phyloP scores from a whole-genome alignment of 2,888 invertebrate species.

The Noctua janthina region DNA sequence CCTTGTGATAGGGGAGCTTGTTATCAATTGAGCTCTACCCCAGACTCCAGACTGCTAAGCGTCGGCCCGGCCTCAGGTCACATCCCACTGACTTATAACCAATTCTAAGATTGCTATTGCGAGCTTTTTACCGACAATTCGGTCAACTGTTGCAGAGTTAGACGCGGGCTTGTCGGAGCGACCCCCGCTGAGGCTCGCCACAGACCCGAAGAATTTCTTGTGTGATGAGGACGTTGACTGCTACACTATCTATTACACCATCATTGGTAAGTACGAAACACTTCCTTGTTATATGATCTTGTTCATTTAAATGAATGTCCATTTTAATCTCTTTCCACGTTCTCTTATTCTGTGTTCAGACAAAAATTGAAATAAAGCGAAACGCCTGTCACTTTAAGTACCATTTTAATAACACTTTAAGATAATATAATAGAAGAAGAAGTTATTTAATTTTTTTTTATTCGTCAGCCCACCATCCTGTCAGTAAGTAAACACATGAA shows the following conservation, averaged over 20 bases:
- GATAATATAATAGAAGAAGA: too few relatives aligned
- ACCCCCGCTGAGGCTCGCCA: conserved; percentile 78
- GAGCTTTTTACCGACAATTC: not conserved
- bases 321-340: not conserved
- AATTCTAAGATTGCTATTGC: too few relatives aligned
- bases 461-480: not conserved
- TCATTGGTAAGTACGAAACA: conserved; percentile 77
- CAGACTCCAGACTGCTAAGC: not conserved
- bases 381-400: not conserved
- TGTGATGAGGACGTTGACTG: conserved; percentile 79
- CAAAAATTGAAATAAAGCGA: too few relatives aligned
- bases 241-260: conserved; percentile 84
- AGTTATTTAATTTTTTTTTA: not conserved
- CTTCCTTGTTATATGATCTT: not conserved
- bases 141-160: conserved; percentile 76
- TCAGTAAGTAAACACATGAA: not conserved
- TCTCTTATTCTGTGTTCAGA: not conserved
- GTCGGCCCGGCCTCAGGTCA: not conserved
- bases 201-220: conserved; percentile 86
- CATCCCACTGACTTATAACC: not conserved
- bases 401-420: not conserved
- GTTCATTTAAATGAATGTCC: not conserved
- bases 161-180: conserved; percentile 80
- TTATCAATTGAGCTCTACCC: not conserved
- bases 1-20: not conserved